Evolutionary conservation across 1,140 invertebrate genomes (phyloP).

Genomic region (Heliothis subflexa): DNA sequence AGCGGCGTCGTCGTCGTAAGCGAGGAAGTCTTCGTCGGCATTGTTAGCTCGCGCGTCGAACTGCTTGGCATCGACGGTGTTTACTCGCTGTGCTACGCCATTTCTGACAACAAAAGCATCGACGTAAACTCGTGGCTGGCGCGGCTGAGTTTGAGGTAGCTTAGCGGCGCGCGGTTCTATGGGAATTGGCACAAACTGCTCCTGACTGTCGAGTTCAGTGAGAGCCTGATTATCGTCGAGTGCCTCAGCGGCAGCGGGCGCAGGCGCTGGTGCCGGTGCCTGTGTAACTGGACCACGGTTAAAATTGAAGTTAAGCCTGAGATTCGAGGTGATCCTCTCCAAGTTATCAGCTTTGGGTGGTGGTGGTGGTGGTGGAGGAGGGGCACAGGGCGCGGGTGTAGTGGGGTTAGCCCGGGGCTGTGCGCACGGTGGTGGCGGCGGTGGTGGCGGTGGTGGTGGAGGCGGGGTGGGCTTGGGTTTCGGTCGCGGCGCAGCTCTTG

Average conservation of each 20-base stretch:
- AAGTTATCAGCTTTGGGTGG: slow-evolving; percentile 66
- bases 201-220: slow-evolving; percentile 51
- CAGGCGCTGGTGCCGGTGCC: slow-evolving; percentile 46
- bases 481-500: slow-evolving; percentile 62
- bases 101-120: slow-evolving; percentile 83
- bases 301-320: slow-evolving; percentile 75
- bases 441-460: slow-evolving; percentile 70
- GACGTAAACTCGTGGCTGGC: slow-evolving; percentile 79
- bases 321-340: slow-evolving; percentile 75
- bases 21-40: slow-evolving; percentile 72
- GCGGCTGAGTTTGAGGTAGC: slow-evolving; percentile 64
- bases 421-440: slow-evolving; percentile 67
- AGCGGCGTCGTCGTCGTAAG: slow-evolving; percentile 75
- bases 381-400: slow-evolving; percentile 68
- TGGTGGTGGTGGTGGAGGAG: slow-evolving; percentile 63
- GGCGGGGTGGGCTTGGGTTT: slow-evolving; percentile 63
- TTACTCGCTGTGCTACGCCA: slow-evolving; percentile 74
- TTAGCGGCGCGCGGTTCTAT: slow-evolving; percentile 70
- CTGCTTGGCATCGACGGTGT: slow-evolving; percentile 75
- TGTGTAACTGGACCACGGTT: slow-evolving; percentile 65
- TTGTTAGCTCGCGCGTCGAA: slow-evolving; percentile 58
- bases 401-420: slow-evolving; percentile 68
- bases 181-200: slow-evolving; percentile 56
- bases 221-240: slow-evolving; percentile 53
- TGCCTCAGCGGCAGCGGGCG: slow-evolving; percentile 49